A percentile compares a stretch with the other conserved stretches of the same genome.
phyloP scores from a whole-genome alignment of 2,113 vertebrate genomes.

The Mixornis gularis region DNA sequence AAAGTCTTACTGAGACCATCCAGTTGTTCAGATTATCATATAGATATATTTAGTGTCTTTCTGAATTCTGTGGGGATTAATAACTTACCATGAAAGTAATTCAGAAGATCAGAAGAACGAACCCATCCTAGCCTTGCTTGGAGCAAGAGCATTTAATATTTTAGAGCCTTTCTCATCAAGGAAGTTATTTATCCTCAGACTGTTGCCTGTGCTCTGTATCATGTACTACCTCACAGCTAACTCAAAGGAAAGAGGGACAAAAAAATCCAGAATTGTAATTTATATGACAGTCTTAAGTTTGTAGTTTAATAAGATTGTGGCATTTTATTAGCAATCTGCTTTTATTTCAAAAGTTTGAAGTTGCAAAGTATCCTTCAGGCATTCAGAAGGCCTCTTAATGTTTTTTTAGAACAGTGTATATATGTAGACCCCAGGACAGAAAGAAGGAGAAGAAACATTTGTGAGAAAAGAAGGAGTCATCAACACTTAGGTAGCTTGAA shows the following conservation, averaged over 20 bases:
- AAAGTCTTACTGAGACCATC: background rate
- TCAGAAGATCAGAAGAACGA: background rate
- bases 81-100: background rate
- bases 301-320: slow-evolving; percentile 28
- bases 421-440: background rate
- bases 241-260: background rate
- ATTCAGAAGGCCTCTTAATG: slow-evolving; percentile 6
- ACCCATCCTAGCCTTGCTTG: background rate
- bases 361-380: slow-evolving; percentile 34
- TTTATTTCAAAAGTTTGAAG: slow-evolving; percentile 43
- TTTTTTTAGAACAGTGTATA: background rate
- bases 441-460: background rate
- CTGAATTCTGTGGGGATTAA: background rate
- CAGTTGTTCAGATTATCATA: background rate
- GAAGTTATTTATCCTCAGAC: background rate
- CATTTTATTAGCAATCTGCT: slow-evolving; percentile 33
- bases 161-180: background rate
- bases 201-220: background rate
- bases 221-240: background rate
- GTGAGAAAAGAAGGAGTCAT: background rate
- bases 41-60: background rate
- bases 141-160: background rate
- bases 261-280: background rate
- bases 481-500: background rate
- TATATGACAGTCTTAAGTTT: background rate